A percentile compares a stretch with the other conserved stretches of the same genome.
These are phyloP conservation scores for Amphimedon queenslandica DNA, from an alignment of 37 sponge, comb jelly and placozoan species.

Conservation along the genomic window DNA sequence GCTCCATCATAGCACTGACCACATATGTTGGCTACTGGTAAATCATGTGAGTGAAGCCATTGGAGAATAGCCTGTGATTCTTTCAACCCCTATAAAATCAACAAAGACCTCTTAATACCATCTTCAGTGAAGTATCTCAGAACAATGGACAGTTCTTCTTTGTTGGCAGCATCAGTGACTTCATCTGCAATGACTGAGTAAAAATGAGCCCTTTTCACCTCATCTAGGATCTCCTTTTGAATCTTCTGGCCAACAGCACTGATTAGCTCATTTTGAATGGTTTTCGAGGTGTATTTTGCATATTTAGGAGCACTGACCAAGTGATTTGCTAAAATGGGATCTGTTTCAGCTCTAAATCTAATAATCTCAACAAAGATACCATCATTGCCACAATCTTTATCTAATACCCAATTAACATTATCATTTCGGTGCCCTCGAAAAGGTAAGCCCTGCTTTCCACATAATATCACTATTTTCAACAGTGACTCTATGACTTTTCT, in stretches of 20 bases:
- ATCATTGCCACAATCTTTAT: not conserved
- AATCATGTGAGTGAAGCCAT: no score
- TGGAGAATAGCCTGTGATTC: conserved; percentile 29
- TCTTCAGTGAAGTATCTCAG: conserved; percentile 21
- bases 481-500: conserved; percentile 35
- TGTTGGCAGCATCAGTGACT: conserved; percentile 44
- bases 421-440: conserved; percentile 39
- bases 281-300: conserved; percentile 65
- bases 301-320: conserved; percentile 46
- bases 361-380: not conserved
- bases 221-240: conserved; percentile 17
- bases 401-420: not conserved
- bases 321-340: conserved; percentile 24
- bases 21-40: no score
- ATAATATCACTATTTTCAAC: conserved; percentile 41
- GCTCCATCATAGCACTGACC: conserved; percentile 58
- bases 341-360: conserved; percentile 67
- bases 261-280: conserved; percentile 67
- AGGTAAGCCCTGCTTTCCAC: conserved; percentile 63
- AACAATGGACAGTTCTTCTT: conserved; percentile 42
- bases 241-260: conserved; percentile 26
- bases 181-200: conserved; percentile 68
- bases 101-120: conserved; percentile 30
- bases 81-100: conserved; percentile 42
- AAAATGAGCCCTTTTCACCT: conserved; percentile 29